Conservation (phyloP, 2,888 invertebrate genomes). For the Anodontia alba region DNA sequence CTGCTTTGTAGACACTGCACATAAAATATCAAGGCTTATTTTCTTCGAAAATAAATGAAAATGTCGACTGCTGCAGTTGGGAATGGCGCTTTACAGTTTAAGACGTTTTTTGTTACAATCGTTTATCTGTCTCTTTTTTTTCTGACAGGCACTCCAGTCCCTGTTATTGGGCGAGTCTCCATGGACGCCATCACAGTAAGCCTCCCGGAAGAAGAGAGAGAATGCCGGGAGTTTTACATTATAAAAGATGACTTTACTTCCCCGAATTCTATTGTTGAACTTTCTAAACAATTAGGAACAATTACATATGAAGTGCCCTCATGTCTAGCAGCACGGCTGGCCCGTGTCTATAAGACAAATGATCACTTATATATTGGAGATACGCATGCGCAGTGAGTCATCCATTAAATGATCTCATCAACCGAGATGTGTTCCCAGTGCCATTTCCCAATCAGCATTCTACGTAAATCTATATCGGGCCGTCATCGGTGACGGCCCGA, state of each 20-base stretch:
- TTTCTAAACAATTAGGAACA: slow-evolving; percentile 43
- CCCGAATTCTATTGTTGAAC: slow-evolving; percentile 52
- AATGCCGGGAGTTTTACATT: slow-evolving; percentile 50
- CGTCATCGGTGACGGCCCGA: too few species aligned
- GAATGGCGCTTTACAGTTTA: too few species aligned
- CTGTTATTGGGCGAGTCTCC: slow-evolving; percentile 65
- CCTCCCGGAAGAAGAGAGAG: slow-evolving; percentile 39
- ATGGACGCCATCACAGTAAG: slow-evolving; percentile 67
- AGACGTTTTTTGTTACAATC: too few species aligned
- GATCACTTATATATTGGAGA: neutral
- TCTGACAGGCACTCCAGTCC: slow-evolving; percentile 43
- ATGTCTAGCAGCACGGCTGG: slow-evolving; percentile 56
- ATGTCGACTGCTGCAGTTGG: too few species aligned
- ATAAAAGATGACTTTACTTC: slow-evolving; percentile 54
- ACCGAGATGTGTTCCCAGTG: neutral
- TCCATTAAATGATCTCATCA: neutral
- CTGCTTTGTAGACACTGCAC: too few species aligned
- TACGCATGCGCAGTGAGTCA: neutral
- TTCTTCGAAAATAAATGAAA: too few species aligned
- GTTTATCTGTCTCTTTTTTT: neutral
- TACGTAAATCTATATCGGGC: too few species aligned
- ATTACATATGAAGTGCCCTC: slow-evolving; percentile 65
- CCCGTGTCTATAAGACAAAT: slow-evolving; percentile 49
- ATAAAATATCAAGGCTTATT: too few species aligned
- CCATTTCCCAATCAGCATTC: too few species aligned